Evolutionary conservation across 2,888 invertebrate genomes (phyloP), one percentile per base, ranked within the genome.

Genomic region (Bellardia bayeri): DNA sequence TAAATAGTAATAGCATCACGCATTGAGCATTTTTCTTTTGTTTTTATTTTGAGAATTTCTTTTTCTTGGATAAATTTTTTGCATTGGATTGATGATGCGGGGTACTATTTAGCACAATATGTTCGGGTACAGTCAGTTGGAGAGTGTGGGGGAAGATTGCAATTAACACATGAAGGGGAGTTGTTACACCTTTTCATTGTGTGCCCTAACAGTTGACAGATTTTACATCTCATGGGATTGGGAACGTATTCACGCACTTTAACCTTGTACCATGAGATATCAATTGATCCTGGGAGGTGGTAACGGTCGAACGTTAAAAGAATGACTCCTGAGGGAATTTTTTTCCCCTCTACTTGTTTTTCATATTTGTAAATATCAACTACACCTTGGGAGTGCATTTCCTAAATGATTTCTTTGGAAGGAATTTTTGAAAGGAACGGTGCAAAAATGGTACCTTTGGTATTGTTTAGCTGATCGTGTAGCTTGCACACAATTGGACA

Each of bases 201-300:
- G 56, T 87, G 82, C 0, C 84, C 87, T 7, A 89, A 74, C 6
- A 78, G 2, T 63, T 88, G 86, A 45, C 89, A 88, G 4, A 66
- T 75, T 49, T 84, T 81, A 61, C 88, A 88, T 13, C 85, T 71
- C 88, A 88, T 89, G 2, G 88, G 86, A 23, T 86, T 89, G 0
- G 87, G 88, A 3, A 86, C 64, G 11, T 83, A 86, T 23, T 82
- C 82, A 2, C 82, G 45, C 0, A 88, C 83, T 30, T 76, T 69
- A 0, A 68, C 87, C 30, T 66, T 80, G 56, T 80, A 63, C 68
- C 83, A 87, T 13, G 84, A 14, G 9, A 89, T 87, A 13, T 87
- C 68, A n/a, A 86, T 78, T n/a, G 45, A 74, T 37, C 85, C 75
- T 2, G 89, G 82, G 1, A 72, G 56, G 9, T 56, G 8, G 30